These are phyloP conservation scores for Rhynchonema sp. DNA, from an alignment of 2,888 invertebrate species.

Conservation along the genomic window DNA sequence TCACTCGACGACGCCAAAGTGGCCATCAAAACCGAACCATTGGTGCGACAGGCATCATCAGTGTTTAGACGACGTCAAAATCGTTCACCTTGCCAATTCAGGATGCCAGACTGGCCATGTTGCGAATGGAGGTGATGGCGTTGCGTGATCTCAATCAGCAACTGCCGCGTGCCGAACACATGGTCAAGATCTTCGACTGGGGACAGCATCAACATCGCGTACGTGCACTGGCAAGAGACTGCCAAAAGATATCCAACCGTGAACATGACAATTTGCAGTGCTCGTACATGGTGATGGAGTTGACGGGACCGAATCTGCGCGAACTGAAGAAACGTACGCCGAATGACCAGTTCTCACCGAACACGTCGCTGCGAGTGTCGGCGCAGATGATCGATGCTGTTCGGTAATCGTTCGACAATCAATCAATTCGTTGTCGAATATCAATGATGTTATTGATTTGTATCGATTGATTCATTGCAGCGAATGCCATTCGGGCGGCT, in stretches of 20 bases:
- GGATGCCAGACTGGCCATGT: too few relatives aligned
- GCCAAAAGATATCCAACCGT: too few relatives aligned
- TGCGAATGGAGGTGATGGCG: background rate
- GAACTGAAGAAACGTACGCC: conserved; percentile 7
- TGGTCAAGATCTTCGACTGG: background rate
- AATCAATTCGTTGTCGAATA: too few relatives aligned
- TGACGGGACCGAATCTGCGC: conserved; percentile 7
- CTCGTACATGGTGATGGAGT: conserved; percentile 7
- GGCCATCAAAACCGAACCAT: background rate
- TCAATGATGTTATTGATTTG: too few relatives aligned
- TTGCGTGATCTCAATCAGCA: too few relatives aligned
- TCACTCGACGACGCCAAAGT: background rate
- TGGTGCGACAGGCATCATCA: background rate
- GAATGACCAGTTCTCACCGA: conserved; percentile 3
- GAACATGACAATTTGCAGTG: too few relatives aligned
- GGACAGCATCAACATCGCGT: too few relatives aligned
- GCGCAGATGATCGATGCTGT: conserved; percentile 6
- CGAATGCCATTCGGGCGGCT: conserved; percentile 7
- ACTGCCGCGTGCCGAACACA: too few relatives aligned
- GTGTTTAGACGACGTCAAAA: background rate
- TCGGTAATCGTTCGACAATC: too few relatives aligned
- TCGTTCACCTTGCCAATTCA: background rate
- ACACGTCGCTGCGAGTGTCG: conserved; percentile 4
- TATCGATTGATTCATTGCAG: too few relatives aligned
- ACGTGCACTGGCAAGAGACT: too few relatives aligned